Conservation (phyloP, 2,888 invertebrate species). For the Enchytraeus crypticus region DNA sequence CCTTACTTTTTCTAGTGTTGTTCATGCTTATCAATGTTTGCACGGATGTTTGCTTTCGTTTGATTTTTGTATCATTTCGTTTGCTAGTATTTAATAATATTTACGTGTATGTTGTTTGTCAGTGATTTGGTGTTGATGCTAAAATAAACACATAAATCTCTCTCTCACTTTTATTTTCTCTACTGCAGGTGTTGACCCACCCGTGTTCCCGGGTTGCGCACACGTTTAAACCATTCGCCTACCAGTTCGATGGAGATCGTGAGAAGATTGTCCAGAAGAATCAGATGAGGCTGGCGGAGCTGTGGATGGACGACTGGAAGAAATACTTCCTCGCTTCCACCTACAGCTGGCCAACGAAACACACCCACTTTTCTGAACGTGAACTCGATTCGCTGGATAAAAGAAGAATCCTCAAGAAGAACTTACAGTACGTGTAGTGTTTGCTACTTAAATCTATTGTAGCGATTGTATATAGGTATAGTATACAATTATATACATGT, state of each 20-base stretch:
- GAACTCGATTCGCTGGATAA: constrained; percentile 22
- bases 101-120: too few relatives aligned
- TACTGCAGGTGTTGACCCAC: constrained; percentile 29
- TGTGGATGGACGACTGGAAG: constrained; percentile 31
- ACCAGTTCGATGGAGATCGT: constrained; percentile 30
- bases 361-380: constrained; percentile 21
- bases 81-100: too few relatives aligned
- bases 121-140: too few relatives aligned
- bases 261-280: constrained; percentile 32
- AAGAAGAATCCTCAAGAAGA: constrained; percentile 65
- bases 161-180: too few relatives aligned
- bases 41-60: too few relatives aligned
- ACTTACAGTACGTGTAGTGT: constrained; percentile 55
- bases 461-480: not conserved
- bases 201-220: constrained; percentile 32
- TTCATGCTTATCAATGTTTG: too few relatives aligned
- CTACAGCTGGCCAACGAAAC: constrained; percentile 25
- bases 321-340: constrained; percentile 30
- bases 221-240: constrained; percentile 31
- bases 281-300: constrained; percentile 30
- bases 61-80: too few relatives aligned
- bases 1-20: too few relatives aligned
- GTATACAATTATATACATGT: not conserved
- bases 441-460: constrained; percentile 54
- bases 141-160: too few relatives aligned